Conservation (phyloP, 2,797 vertebrate genomes). For the Heliangelus exortis region DNA sequence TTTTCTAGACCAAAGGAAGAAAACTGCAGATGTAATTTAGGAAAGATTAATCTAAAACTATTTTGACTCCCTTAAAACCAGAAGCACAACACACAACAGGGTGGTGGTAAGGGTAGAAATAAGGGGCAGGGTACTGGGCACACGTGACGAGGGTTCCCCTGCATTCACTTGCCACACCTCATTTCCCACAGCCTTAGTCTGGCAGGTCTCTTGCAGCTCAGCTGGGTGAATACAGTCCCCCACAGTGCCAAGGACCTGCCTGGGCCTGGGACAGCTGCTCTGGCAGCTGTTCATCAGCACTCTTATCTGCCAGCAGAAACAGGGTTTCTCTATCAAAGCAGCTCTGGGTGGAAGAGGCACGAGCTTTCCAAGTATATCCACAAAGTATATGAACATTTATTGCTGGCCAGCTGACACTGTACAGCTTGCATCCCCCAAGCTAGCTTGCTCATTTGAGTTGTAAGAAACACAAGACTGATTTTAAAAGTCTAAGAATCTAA, state of each 20-base stretch:
- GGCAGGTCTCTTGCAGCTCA: neutral
- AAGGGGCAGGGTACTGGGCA: neutral
- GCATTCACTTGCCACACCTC: neutral
- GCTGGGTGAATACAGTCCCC: neutral
- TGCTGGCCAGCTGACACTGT: neutral
- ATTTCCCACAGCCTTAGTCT: neutral
- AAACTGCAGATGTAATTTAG: neutral
- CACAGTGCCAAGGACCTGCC: neutral
- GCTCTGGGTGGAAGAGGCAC: neutral
- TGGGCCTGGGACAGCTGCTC: neutral
- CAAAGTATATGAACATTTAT: neutral
- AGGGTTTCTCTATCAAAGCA: neutral
- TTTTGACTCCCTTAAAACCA: neutral
- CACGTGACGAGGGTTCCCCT: accelerated
- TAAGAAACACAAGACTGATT: neutral
- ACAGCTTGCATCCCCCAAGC: neutral
- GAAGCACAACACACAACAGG: neutral
- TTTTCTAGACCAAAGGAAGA: neutral
- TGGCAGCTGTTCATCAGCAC: neutral
- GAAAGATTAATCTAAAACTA: neutral
- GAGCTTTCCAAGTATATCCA: neutral
- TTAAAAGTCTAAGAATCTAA: neutral
- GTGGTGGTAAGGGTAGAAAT: neutral
- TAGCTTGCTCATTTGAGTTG: neutral
- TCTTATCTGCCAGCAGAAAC: neutral